Base-by-base conservation (phyloP, 2,888 invertebrate species). In the Leptinotarsa rubiginosa region DNA sequence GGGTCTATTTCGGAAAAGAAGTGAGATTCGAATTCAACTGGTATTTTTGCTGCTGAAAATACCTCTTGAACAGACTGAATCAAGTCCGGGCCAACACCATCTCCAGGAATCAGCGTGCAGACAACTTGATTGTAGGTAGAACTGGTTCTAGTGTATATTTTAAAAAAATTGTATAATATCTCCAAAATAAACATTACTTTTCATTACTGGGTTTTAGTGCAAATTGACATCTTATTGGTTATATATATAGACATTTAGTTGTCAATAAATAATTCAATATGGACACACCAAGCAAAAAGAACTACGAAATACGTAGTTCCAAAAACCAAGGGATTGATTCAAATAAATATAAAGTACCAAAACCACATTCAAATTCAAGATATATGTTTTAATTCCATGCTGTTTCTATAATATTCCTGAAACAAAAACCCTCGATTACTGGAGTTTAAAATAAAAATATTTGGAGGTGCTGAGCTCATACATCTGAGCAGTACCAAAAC, bases 41-140 rank as follows among this genome's bases (percentile, higher is more conserved):
- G 68, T 12, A 68, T 41, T 13, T 54, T 10, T n/a, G 68, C 68
- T 25, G 68, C 68, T 18, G 25, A 41, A 20, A 68, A 68, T 12
- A 68, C 54, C 54, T 68, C 25, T n/a, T n/a, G 16, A 1, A 68
- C 68, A 13, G 68, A 49, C 10, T 54, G 50, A 7, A 52, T 7
- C 4, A 68, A 3, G 13, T 68, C 68, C n/a, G 54, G 68, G 15
- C 68, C 68, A 31, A 68, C 68, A 13, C 68, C 68, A 68, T 68
- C 68, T 31, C 68, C 68, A 7, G 68, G 68, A 41, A 68, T 31
- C 4, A 68, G 41, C n/a, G 68, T 68, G 18, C 68, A 68, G 5
- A 54, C n/a, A 16, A 68, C 20, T n/a, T 31, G n/a, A 10, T 20
- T n/a, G 18, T 52, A 3, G 4, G 25, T 54, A n/a, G 52, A 56